Base-by-base conservation (phyloP, 2,113 vertebrate genomes). In the Alaudala cheleensis region DNA sequence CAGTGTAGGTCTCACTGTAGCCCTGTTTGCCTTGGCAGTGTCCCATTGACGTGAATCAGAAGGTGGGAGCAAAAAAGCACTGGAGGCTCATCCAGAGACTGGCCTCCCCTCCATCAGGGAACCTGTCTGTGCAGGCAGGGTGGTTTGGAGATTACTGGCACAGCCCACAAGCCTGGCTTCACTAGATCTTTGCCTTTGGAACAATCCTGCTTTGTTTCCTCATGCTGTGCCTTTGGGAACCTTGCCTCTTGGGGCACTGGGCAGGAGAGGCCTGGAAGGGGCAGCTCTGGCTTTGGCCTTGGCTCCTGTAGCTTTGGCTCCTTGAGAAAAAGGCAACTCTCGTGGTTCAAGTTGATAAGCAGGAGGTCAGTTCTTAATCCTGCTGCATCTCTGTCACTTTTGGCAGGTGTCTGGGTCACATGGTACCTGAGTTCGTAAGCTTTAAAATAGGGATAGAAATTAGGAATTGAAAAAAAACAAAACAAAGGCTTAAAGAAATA, bases 121-220 rank as follows among this genome's bases (percentile, higher is more conserved):
- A 82, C 85, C 85, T 93, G 90, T 90, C 90, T 2, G 3, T 65
- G 95, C 91, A 96, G 70, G 94, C 92, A 92, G 39, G 56, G 37
- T 73, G 67, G 65, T 84, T 33, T 37, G 50, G 93, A 83, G 92
- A 57, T 91, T n/a, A 73, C 39, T 5, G 10, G 40, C 65, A 37
- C 33, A 76, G 49, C 62, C 45, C 40, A 44, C 42, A 26, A 42
- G 28, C 45, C 37, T 1, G 2, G 49, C 51, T 88, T 81, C 40
- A 2, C 58, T 81, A 21, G 24, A 60, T 82, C 65, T 60, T 29
- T 66, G 34, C 0, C 0, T 56, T 86, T 67, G 67, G 77, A 91
- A 61, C 51, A 42, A 8, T 51, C 47, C 65, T 87, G 54, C 64
- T 37, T 76, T 44, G 39, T 70, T 83, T 70, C 66, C 2, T 1